Conservation (phyloP, 2,888 invertebrate genomes). For the Eupithecia vulgata region DNA sequence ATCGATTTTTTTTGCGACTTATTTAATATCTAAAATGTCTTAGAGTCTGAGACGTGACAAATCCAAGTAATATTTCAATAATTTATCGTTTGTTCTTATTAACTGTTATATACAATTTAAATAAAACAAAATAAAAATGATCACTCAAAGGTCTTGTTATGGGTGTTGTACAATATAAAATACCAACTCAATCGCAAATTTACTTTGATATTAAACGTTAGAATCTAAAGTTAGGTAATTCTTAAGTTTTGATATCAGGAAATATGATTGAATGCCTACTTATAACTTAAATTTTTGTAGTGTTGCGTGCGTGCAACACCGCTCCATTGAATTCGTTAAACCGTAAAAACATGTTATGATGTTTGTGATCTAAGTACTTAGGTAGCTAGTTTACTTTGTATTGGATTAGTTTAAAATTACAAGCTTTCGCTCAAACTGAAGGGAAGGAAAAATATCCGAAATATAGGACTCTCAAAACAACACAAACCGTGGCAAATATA, state of each 20-base stretch:
- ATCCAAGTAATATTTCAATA: too few species aligned
- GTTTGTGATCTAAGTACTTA: neutral
- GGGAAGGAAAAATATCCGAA: neutral
- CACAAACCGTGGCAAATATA: neutral
- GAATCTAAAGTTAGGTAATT: neutral
- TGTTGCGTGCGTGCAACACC: slow-evolving; percentile 3
- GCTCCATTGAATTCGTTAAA: neutral
- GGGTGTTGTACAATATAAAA: too few species aligned
- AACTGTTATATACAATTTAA: too few species aligned
- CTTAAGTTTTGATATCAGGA: neutral
- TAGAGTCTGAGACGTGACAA: too few species aligned
- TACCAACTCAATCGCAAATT: too few species aligned
- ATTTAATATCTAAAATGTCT: too few species aligned
- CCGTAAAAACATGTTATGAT: neutral
- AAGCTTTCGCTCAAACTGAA: neutral
- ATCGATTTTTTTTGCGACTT: too few species aligned
- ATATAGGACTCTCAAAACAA: neutral
- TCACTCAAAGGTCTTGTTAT: too few species aligned
- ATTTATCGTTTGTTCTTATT: too few species aligned
- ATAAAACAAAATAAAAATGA: too few species aligned
- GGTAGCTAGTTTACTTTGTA: neutral
- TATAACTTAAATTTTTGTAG: neutral
- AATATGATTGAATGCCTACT: neutral
- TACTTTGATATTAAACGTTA: too few species aligned
- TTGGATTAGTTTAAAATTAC: neutral